Evolutionary conservation across 2,888 invertebrate species (phyloP).

Genomic region (Drosophila testacea): DNA sequence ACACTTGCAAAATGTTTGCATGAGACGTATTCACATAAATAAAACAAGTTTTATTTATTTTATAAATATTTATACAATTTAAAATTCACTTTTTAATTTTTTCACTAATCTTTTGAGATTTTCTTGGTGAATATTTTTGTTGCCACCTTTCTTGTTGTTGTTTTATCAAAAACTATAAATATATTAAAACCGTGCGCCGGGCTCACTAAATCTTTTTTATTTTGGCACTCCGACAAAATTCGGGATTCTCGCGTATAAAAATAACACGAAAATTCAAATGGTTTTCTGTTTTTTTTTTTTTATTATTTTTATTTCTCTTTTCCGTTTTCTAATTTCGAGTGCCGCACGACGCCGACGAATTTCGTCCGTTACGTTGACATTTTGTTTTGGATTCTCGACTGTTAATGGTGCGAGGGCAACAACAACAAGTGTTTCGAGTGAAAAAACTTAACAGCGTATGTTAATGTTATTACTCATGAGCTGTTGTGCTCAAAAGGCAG

Average conservation of each 20-base stretch:
- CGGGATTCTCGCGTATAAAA: conserved; percentile 48
- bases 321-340: conserved; percentile 15
- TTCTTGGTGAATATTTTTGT: conserved; percentile 6
- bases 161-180: conserved; percentile 46
- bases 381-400: conserved; percentile 71
- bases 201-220: conserved; percentile 43
- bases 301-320: not conserved
- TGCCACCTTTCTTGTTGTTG: conserved; percentile 26
- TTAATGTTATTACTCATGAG: conserved; percentile 14
- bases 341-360: conserved; percentile 55
- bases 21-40: conserved; percentile 13
- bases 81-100: conserved; percentile 41
- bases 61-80: conserved; percentile 35
- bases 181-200: conserved; percentile 48
- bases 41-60: conserved; percentile 9
- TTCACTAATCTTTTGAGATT: conserved; percentile 31
- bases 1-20: conserved; percentile 27
- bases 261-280: conserved; percentile 39
- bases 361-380: conserved; percentile 75
- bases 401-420: conserved; percentile 60
- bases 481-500: conserved; percentile 39
- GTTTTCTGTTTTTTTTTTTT: not conserved
- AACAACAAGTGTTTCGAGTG: conserved; percentile 56
- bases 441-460: conserved; percentile 25
- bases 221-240: conserved; percentile 59